A percentile compares a stretch with the other conserved stretches of the same genome.
These are phyloP conservation scores for Suricata suricatta DNA, from an alignment of 2,113 vertebrate genomes.

Conservation along the genomic window DNA sequence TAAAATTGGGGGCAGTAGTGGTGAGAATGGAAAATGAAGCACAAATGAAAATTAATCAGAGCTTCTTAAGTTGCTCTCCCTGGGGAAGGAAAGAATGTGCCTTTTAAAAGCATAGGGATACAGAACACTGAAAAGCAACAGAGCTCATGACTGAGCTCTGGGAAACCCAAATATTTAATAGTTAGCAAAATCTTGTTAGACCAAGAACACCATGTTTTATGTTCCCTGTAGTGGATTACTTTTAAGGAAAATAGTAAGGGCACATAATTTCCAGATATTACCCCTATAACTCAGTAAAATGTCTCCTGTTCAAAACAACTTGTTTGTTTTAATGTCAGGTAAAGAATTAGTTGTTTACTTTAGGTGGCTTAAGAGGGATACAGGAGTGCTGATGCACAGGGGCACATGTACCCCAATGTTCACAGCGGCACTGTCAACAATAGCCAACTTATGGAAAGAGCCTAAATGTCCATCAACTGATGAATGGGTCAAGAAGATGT, in stretches of 20 bases:
- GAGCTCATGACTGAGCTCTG: neutral
- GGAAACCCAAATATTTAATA: neutral
- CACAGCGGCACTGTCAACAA: too few species aligned
- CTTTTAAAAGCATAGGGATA: neutral
- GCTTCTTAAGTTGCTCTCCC: slow-evolving; percentile 36
- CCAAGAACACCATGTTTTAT: neutral
- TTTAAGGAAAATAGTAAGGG: neutral
- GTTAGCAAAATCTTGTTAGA: neutral
- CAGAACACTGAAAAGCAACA: neutral
- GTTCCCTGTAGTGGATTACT: neutral
- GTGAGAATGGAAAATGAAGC: neutral
- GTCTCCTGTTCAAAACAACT: neutral
- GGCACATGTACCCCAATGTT: too few species aligned
- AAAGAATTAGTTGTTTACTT: neutral
- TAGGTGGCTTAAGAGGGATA: neutral
- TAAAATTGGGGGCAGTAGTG: neutral
- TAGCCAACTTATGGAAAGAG: too few species aligned
- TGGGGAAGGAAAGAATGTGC: slow-evolving; percentile 64
- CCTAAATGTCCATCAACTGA: too few species aligned
- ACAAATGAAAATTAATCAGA: slow-evolving; percentile 76
- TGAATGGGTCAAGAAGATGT: too few species aligned
- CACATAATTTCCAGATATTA: neutral
- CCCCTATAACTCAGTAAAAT: neutral
- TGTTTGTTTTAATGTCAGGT: neutral
- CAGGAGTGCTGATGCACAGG: too few species aligned